Evolutionary conservation across 2,888 invertebrate species (phyloP).

Genomic region (Terebella lapidaria): DNA sequence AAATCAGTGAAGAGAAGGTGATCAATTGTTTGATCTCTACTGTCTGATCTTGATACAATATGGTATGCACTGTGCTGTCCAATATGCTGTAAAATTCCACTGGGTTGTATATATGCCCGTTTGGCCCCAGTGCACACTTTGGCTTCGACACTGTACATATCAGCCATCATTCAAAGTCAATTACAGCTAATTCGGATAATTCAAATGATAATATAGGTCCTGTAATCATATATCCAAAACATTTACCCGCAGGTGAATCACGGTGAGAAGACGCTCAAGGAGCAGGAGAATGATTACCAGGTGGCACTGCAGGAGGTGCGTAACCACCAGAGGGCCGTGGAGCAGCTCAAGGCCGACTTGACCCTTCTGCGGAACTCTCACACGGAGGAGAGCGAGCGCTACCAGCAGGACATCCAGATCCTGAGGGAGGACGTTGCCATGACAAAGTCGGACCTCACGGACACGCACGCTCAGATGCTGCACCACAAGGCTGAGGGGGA

Average conservation of each 20-base stretch:
- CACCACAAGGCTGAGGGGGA: slow-evolving; percentile 33
- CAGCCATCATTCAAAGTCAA: too few species aligned
- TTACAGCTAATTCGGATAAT: too few species aligned
- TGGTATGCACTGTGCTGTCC: not conserved
- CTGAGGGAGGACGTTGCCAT: slow-evolving; percentile 33
- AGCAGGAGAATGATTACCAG: slow-evolving; percentile 44
- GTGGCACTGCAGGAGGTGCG: slow-evolving; percentile 46
- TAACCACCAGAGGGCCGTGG: slow-evolving; percentile 40
- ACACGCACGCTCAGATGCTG: slow-evolving; percentile 30
- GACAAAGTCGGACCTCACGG: slow-evolving; percentile 32
- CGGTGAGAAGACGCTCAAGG: slow-evolving; percentile 41
- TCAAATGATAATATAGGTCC: too few species aligned
- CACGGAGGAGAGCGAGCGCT: slow-evolving; percentile 36
- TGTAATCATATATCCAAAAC: too few species aligned
- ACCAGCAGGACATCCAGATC: slow-evolving; percentile 36
- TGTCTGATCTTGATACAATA: not conserved
- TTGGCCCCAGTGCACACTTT: too few species aligned
- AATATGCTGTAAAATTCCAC: too few species aligned
- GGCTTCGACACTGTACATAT: not conserved
- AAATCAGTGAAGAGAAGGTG: slow-evolving; percentile 36
- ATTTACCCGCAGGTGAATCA: slow-evolving; percentile 8
- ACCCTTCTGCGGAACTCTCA: slow-evolving; percentile 34
- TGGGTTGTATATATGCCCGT: too few species aligned
- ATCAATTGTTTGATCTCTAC: not conserved
- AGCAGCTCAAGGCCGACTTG: slow-evolving; percentile 44